Evolutionary conservation across 2,113 vertebrate species (phyloP).

Genomic region (Eonycteris spelaea): DNA sequence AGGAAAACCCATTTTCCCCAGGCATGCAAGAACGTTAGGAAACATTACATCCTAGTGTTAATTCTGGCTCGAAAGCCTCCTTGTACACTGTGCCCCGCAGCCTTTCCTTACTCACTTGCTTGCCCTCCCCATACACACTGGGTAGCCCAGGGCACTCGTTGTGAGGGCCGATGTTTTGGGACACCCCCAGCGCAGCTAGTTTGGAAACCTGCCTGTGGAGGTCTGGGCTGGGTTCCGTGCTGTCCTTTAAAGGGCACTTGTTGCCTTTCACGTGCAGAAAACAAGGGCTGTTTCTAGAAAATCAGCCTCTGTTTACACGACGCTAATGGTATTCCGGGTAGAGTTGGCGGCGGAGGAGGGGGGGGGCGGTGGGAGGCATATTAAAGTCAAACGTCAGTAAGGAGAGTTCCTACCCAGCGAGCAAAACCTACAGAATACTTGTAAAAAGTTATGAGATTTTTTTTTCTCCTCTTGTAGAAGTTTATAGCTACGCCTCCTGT

Average conservation of each 20-base stretch:
- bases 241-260: slow-evolving; percentile 64
- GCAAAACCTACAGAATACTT: not conserved
- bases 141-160: not conserved
- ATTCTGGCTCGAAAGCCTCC: not conserved
- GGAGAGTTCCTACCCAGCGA: not conserved
- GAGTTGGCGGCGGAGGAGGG: not conserved
- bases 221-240: slow-evolving; percentile 17
- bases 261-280: slow-evolving; percentile 50
- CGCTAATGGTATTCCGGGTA: not conserved
- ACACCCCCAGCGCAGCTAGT: not conserved
- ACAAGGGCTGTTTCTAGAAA: slow-evolving; percentile 1
- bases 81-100: not conserved
- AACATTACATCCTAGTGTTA: not conserved
- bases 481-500: not conserved
- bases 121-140: not conserved
- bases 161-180: not conserved
- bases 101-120: not conserved
- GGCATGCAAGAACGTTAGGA: not conserved
- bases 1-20: not conserved
- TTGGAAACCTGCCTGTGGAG: not conserved
- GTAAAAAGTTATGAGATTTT: not conserved
- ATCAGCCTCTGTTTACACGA: slow-evolving; percentile 12
- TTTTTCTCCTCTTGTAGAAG: not conserved
- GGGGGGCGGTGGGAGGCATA: not conserved
- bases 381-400: not conserved